Evolutionary conservation across 2,797 vertebrate genomes (phyloP).

Genomic region (Spinibarbus caldwelli): DNA sequence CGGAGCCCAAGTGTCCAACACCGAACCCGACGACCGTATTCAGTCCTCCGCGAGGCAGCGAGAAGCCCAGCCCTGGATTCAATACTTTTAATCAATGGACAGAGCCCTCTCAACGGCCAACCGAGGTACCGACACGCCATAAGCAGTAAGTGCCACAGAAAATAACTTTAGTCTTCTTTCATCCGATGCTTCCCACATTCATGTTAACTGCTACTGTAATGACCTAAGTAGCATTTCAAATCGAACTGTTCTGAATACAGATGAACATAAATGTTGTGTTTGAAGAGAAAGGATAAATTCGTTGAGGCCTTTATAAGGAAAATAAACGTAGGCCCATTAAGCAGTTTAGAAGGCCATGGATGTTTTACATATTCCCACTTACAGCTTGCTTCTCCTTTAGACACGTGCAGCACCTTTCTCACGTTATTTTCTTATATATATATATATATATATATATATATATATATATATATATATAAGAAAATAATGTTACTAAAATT

Average conservation of each 20-base stretch:
- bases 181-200: not conserved
- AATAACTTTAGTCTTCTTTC: slow-evolving; percentile 10
- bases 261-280: not conserved
- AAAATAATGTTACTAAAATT: not conserved
- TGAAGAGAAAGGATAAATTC: not conserved
- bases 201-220: not conserved
- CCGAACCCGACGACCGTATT: slow-evolving; percentile 54
- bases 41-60: slow-evolving; percentile 65
- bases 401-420: not conserved
- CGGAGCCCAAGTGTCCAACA: slow-evolving; percentile 58
- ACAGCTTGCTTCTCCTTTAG: not conserved
- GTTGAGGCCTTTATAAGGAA: not conserved
- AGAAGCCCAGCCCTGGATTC: slow-evolving; percentile 95
- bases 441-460: too few relatives aligned
- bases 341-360: not conserved
- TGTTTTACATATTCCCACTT: not conserved
- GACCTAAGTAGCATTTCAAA: not conserved
- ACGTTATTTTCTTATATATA: not conserved
- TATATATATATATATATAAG: too few relatives aligned
- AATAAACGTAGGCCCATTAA: not conserved
- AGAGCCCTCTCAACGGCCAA: slow-evolving; percentile 90
- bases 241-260: not conserved
- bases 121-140: slow-evolving; percentile 91
- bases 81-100: slow-evolving; percentile 98
- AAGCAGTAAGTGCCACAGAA: slow-evolving; percentile 86